Percentiles rank a stretch among this genome's conserved stretches.
Conservation (phyloP, 2,113 vertebrate genomes). For the Benitochromis conjunctus region DNA sequence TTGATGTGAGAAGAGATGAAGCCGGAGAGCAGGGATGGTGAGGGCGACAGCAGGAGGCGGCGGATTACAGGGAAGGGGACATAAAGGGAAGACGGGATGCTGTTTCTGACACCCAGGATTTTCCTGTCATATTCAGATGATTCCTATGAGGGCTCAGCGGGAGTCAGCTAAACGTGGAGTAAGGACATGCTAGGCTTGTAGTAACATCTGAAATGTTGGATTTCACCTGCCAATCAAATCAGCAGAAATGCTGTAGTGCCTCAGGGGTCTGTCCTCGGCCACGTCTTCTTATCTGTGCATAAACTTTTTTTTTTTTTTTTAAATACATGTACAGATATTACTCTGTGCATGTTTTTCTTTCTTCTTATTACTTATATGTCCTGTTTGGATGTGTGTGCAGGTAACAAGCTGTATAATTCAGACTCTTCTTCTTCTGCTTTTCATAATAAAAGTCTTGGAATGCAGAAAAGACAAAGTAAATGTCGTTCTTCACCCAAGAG, state of each 20-base stretch:
- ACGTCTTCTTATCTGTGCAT: background rate
- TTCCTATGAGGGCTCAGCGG: background rate
- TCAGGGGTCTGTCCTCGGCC: background rate
- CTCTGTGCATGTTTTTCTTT: background rate
- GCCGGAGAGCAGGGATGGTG: background rate
- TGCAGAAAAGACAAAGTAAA: background rate
- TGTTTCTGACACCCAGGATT: background rate
- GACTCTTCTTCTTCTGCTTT: background rate
- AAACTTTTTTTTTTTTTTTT: background rate
- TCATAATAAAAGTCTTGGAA: background rate
- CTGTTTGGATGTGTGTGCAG: background rate
- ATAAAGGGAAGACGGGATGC: background rate
- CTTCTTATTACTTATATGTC: accelerated
- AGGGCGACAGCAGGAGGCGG: background rate
- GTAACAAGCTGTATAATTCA: background rate
- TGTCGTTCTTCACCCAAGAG: background rate
- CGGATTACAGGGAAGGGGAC: background rate
- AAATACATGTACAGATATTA: background rate
- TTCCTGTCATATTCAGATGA: background rate
- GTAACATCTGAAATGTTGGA: background rate
- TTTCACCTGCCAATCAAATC: background rate
- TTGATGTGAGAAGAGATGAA: background rate
- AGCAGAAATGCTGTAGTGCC: background rate
- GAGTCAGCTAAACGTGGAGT: background rate
- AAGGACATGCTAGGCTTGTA: background rate